Percentiles rank a stretch among this genome's conserved stretches.
These are phyloP conservation scores for Cryptus armator DNA, from an alignment of 2,888 invertebrate species.

Conservation along the genomic window DNA sequence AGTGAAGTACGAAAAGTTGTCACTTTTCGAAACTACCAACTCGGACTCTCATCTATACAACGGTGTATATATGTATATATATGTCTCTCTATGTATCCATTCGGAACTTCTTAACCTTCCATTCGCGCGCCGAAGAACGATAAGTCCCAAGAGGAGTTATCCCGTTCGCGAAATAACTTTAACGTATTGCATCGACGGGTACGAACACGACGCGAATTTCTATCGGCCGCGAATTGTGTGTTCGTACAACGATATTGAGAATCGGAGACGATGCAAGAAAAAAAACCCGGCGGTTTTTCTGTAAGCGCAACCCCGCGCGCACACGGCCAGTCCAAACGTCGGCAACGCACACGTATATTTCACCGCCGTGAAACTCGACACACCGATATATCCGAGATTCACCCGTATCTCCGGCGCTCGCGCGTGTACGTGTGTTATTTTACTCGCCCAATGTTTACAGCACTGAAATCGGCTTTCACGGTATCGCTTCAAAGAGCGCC, in stretches of 20 bases:
- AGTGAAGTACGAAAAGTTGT: conserved; percentile 68
- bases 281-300: conserved; percentile 69
- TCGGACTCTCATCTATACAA: conserved; percentile 41
- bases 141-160: background rate
- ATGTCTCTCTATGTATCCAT: conserved; percentile 6
- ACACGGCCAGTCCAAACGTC: conserved; percentile 64
- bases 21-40: conserved; percentile 69
- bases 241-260: no score
- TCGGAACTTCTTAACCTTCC: conserved; percentile 76
- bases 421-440: conserved; percentile 71
- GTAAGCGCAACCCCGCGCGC: conserved; percentile 70
- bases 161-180: no score
- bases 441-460: conserved; percentile 78
- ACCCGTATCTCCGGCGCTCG: conserved; percentile 33
- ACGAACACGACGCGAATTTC: no score
- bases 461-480: conserved; percentile 73
- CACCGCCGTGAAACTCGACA: conserved; percentile 2
- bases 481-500: conserved; percentile 66
- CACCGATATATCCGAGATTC: conserved; percentile 30
- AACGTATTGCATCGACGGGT: no score
- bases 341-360: conserved; percentile 54
- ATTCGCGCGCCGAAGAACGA: conserved; percentile 49
- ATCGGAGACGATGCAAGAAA: conserved; percentile 12
- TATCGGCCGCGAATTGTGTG: no score
- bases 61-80: conserved; percentile 27